Base-by-base conservation (phyloP, 2,888 invertebrate genomes). In the Oscheius sp. region DNA sequence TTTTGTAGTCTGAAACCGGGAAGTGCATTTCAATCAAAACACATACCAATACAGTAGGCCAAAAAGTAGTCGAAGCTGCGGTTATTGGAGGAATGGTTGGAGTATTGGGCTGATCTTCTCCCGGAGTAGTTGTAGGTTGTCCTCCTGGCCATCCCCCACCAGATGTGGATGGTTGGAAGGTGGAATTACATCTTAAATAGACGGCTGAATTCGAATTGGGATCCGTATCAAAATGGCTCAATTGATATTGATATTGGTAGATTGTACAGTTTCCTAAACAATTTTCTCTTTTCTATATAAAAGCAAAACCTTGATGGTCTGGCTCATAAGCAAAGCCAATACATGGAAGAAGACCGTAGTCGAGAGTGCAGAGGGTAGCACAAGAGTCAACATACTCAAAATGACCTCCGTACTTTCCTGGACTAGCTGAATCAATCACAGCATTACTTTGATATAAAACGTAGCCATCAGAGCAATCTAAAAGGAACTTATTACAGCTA, bases 401-500 rank as follows among this genome's bases (percentile, higher is more conserved):
- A 48, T 68, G 58, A 12, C 68, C 68, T 5, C 68, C 68, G 33
- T 61, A 68, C 39, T 68, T 68, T 15, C 68, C 68, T 4, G 58
- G 17, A 15, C 68, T 61, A 15, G 12, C 46, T 8, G 46, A 23
- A 42, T 17, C 12, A 10, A 42, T 42, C 6, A 10, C n/a, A n/a
- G n/a, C 42, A 20, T 42, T 3, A 10, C 3, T 3, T 42, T 42
- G 42, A 42, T 42, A 42, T 20, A 42, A 42, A 42, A 3, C 4
- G 42, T 42, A 42, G 42, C 42, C 42, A 42, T 10, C 20, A 15
- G 15, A 17, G 42, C 42, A 42, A 42, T 42, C 42, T 42, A 1
- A 42, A 42, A 4, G n/a, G n/a, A n/a, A n/a, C n/a, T n/a, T n/a
- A n/a, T n/a, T n/a, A n/a, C n/a, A n/a, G n/a, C n/a, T n/a, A n/a